Percentiles rank a stretch among this genome's conserved stretches.
Conservation (phyloP, 2,888 invertebrate species). For the Galeopsomyia nigrocyanea region DNA sequence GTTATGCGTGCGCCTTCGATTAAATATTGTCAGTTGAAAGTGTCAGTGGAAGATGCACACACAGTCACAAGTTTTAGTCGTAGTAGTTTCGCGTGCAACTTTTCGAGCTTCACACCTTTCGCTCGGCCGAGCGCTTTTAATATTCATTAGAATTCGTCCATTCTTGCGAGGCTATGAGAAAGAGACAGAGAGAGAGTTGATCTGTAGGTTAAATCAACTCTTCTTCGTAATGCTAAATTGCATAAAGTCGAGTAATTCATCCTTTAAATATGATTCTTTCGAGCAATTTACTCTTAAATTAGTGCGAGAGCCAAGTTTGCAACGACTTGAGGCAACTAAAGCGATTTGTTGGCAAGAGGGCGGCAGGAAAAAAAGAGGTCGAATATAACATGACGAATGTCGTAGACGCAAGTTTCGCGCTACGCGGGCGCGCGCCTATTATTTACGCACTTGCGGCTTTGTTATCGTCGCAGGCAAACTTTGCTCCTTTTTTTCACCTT, state of each 20-base stretch:
- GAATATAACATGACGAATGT: not conserved
- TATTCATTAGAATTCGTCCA: conserved; percentile 28
- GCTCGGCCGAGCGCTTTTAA: not conserved
- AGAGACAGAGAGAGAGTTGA: too few relatives aligned
- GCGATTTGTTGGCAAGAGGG: conserved; percentile 35
- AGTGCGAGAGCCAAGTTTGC: conserved; percentile 38
- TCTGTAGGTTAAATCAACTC: too few relatives aligned
- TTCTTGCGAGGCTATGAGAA: not conserved
- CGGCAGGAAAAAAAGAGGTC: not conserved
- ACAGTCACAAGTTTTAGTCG: too few relatives aligned
- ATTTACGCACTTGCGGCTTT: conserved; percentile 22
- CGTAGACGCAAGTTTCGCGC: conserved; percentile 1
- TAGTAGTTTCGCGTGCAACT: too few relatives aligned
- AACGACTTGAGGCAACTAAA: conserved; percentile 43
- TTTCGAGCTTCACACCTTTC: too few relatives aligned
- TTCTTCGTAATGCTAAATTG: too few relatives aligned
- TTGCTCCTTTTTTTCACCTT: too few relatives aligned
- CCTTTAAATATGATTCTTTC: conserved; percentile 36
- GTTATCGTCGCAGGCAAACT: conserved; percentile 16
- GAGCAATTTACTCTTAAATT: conserved; percentile 44
- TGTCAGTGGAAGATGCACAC: too few relatives aligned
- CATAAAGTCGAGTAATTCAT: conserved; percentile 49
- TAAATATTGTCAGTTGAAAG: too few relatives aligned
- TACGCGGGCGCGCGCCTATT: conserved; percentile 31
- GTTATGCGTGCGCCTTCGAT: too few relatives aligned